Evolutionary conservation across 92 coral and sea anemone genomes (phyloP), one percentile per base, ranked within the genome.

Genomic region (Parazoanthus atlanticus): DNA sequence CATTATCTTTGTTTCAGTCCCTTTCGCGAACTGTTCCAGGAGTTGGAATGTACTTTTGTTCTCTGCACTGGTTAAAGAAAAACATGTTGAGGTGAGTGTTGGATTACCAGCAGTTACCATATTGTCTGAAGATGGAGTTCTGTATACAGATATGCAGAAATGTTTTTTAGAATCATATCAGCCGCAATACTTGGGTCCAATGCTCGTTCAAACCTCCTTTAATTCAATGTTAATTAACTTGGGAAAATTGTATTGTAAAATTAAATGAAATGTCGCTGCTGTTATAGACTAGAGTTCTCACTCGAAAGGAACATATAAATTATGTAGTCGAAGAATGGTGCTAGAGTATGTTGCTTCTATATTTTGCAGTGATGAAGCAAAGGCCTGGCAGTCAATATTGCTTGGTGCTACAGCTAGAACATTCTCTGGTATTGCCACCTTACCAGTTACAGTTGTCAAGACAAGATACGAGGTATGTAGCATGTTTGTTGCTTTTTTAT

Each of bases 11-110:
- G 26, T 71, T 94, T 49, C 85, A 97, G 99, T 95, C 99, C 21
- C 89, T 97, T 25, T 94, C 94, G 54, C 93, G 99, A 88, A 95
- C 98, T 92, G 99, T 97, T 29, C 99, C 99, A 67, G 99, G 99
- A 52, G 95, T 97, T 33, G 99, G 98, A 73, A 93, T 97, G 94
- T 97, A 97, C 84, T 97, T 95, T 81, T 90, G 97, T 88, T 89
- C 96, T 32, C 92, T 97, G 25, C 98, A 97, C 88, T 91, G 96
- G 34, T 81, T 97, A 84, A 90, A 92, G 49, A 88, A 86, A 74
- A 84, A 30, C 33, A 74, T 91, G 31, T 61, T 93, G 1, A 85
- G 95, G 98, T 93, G 90, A 92, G 92, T 13, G n/a, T 40, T 21
- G 8, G 40, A 36, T 36, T 36, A 36, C 38, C 38, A 36, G 38